These are phyloP conservation scores for Protonibea diacanthus DNA, from an alignment of 2,797 vertebrate genomes.

Conservation along the genomic window DNA sequence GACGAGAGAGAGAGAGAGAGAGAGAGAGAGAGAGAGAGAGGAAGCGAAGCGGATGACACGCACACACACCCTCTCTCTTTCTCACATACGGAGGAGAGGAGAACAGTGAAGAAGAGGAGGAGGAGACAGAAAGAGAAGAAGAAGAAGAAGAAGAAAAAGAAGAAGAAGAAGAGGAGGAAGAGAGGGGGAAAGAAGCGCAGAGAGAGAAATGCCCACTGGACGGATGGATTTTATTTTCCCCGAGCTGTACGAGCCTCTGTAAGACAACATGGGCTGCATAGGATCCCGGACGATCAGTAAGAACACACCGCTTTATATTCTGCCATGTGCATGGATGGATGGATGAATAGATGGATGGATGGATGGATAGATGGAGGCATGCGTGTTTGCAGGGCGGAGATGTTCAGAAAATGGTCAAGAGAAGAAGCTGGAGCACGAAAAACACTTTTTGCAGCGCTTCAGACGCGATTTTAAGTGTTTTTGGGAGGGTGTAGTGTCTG, in stretches of 20 bases:
- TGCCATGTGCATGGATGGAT: conserved; percentile 61
- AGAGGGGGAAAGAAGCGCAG: conserved; percentile 27
- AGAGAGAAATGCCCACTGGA: conserved; percentile 78
- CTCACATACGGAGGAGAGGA: conserved; percentile 62
- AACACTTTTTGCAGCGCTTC: background rate
- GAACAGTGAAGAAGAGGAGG: conserved; percentile 47
- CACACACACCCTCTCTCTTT: conserved; percentile 58
- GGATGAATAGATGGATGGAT: background rate
- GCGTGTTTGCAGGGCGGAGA: conserved; percentile 15
- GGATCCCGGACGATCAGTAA: conserved; percentile 88
- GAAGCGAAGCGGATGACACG: conserved; percentile 54
- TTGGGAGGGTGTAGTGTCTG: conserved; percentile 4
- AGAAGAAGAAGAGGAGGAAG: conserved; percentile 27
- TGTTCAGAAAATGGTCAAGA: background rate
- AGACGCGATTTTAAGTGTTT: background rate
- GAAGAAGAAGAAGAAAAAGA: conserved; percentile 6
- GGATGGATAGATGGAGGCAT: background rate
- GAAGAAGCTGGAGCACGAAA: background rate
- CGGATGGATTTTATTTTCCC: conserved; percentile 77
- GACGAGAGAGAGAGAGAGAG: conserved; percentile 32
- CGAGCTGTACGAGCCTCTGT: conserved; percentile 77
- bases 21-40: conserved; percentile 30
- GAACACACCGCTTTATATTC: conserved; percentile 40
- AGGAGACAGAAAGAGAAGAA: conserved; percentile 34
- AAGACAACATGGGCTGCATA: conserved; percentile 88